A percentile compares a stretch with the other conserved stretches of the same genome.
Conservation (phyloP, 2,113 vertebrate genomes). For the Bungarus multicinctus region DNA sequence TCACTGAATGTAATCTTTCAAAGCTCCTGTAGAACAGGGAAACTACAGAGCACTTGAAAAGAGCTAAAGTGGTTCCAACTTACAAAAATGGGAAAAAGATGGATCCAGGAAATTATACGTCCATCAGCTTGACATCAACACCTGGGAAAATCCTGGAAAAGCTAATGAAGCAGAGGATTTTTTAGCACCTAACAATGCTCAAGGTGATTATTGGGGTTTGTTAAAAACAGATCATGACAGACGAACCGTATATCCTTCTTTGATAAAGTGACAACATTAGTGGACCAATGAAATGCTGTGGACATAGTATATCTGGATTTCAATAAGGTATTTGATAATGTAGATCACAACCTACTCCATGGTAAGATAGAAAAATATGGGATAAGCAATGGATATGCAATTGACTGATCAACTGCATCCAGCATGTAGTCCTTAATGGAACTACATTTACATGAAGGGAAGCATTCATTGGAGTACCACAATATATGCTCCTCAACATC, state of each 20-base stretch:
- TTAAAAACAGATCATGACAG: neutral
- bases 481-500: neutral
- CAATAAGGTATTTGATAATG: neutral
- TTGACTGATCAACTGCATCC: no score
- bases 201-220: neutral
- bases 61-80: neutral
- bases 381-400: neutral
- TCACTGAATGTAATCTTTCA: neutral
- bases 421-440: neutral
- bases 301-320: neutral
- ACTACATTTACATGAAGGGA: neutral
- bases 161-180: neutral
- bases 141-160: neutral
- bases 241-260: neutral
- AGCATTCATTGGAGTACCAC: neutral
- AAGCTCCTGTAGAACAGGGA: neutral
- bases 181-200: neutral
- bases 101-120: neutral
- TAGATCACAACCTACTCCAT: neutral
- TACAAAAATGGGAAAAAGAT: neutral
- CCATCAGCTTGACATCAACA: neutral
- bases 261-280: neutral
- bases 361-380: neutral
- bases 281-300: neutral
- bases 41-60: neutral